A percentile compares a stretch with the other conserved stretches of the same genome.
Evolutionary conservation across 2,888 invertebrate genomes (phyloP).

Genomic region (Eupeodes latifasciatus): DNA sequence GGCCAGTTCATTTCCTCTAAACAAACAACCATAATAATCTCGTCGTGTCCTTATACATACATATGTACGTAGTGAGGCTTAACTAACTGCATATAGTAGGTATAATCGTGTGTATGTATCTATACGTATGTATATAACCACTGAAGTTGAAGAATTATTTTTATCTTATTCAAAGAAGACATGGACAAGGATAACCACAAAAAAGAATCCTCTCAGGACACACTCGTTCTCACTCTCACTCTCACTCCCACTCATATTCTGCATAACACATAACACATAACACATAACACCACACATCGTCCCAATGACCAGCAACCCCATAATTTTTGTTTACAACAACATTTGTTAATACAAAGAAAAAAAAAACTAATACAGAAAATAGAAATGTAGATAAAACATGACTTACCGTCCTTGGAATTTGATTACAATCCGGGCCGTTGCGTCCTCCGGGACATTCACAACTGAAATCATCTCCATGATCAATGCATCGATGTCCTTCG

Average conservation of each 20-base stretch:
- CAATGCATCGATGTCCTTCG: slow-evolving; percentile 88
- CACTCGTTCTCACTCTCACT: background rate
- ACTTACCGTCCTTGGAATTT: slow-evolving; percentile 88
- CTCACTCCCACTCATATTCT: background rate
- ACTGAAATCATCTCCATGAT: slow-evolving; percentile 90
- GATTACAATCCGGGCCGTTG: slow-evolving; percentile 89
- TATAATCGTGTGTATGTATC: background rate
- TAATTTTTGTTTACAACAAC: slow-evolving; percentile 15
- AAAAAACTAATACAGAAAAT: background rate
- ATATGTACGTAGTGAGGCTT: background rate
- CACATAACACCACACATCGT: background rate
- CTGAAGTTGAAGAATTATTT: slow-evolving; percentile 42
- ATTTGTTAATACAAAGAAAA: slow-evolving; percentile 15
- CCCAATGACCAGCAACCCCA: slow-evolving; percentile 12
- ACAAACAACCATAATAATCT: slow-evolving; percentile 60
- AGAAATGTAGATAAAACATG: slow-evolving; percentile 62
- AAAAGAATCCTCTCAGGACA: slow-evolving; percentile 27
- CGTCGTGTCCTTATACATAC: slow-evolving; percentile 22
- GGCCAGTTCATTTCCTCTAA: slow-evolving; percentile 64
- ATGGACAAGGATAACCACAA: slow-evolving; percentile 42
- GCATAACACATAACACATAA: background rate
- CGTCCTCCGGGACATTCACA: slow-evolving; percentile 90
- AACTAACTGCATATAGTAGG: slow-evolving; percentile 50
- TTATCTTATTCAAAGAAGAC: slow-evolving; percentile 61
- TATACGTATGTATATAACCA: background rate